Evolutionary conservation across 2,888 invertebrate genomes (phyloP).

Genomic region (Terebella lapidaria): DNA sequence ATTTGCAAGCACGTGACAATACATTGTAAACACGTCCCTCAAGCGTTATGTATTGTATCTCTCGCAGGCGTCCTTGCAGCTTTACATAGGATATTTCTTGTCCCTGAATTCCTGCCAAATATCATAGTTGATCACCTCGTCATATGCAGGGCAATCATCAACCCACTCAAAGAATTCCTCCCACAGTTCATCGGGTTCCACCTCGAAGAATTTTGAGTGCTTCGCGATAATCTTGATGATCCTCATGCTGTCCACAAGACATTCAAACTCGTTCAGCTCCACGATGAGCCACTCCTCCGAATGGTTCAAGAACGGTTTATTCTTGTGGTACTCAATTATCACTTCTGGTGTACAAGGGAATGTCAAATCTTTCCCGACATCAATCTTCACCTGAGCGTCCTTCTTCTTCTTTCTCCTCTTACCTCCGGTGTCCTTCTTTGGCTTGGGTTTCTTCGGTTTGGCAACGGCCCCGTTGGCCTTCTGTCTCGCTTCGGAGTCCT

Average conservation of each 20-base stretch:
- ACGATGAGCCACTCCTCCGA: slow-evolving; percentile 29
- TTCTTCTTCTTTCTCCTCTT: neutral
- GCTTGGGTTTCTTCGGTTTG: neutral
- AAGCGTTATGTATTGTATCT: too few relatives aligned
- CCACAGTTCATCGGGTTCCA: slow-evolving; percentile 27
- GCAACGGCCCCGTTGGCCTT: neutral
- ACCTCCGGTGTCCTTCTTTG: neutral
- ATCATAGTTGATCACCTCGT: slow-evolving; percentile 28
- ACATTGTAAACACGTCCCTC: too few relatives aligned
- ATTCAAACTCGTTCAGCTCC: slow-evolving; percentile 29
- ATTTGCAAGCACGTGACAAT: too few relatives aligned
- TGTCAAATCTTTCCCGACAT: slow-evolving; percentile 18
- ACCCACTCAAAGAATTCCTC: slow-evolving; percentile 30
- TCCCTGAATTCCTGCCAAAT: slow-evolving; percentile 30
- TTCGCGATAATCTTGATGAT: slow-evolving; percentile 25
- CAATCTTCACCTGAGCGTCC: slow-evolving; percentile 2
- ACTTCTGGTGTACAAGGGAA: slow-evolving; percentile 26
- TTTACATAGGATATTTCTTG: slow-evolving; percentile 22
- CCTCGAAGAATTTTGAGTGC: slow-evolving; percentile 30
- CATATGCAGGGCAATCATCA: slow-evolving; percentile 26
- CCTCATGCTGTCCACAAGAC: slow-evolving; percentile 25
- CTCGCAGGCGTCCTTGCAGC: too few relatives aligned
- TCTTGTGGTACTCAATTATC: slow-evolving; percentile 27
- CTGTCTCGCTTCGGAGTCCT: neutral
- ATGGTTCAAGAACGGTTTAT: slow-evolving; percentile 23